Evolutionary conservation across 2,888 invertebrate genomes (phyloP), one percentile per base, ranked within the genome.

Genomic region (Andrena marginata): DNA sequence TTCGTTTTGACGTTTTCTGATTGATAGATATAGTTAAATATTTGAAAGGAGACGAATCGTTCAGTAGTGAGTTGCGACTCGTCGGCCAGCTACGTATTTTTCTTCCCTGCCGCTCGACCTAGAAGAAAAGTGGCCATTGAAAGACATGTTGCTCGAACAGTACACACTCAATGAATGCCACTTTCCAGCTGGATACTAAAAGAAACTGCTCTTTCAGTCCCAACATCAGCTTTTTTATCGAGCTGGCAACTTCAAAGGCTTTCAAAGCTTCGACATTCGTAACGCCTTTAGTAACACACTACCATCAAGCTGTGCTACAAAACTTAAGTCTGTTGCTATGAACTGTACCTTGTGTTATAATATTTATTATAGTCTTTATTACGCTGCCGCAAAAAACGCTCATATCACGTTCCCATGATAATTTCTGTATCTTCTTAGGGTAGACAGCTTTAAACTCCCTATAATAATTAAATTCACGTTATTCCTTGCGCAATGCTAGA

Each of bases 51-150:
- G 77, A 84, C 63, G 70, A 78, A 81, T 86, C 79, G 70, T 77
- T 63, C 42, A 6, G 63, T 8, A 59, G 35, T 20, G 73, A 77
- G 73, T 31, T 63, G 65, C 42, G 56, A 33, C 75, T 83, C 75
- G 69, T 83, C 77, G 77, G 64, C 75, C 60, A 51, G 33, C 60
- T 56, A 63, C n/a, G 65, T 84, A 80, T 62, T 82, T 81, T 77
- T 68, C 71, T 72, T 78, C 31, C 64, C 64, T 74, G 49, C n/a
- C 49, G 63, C 60, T 7, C 31, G 29, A n/a, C 65, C 7, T 72
- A 64, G 68, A 80, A 85, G 82, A 84, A 82, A 85, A 84, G 80
- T 79, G 78, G 67, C 67, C 69, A 78, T 63, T 80, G 85, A 87
- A 86, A 86, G 86, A 86, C 80, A 80, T 65, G 68, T 73, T 51